Percentiles rank a stretch among this genome's conserved stretches.
Conservation (phyloP, 2,888 invertebrate genomes). For the Coelopa pilipes region DNA sequence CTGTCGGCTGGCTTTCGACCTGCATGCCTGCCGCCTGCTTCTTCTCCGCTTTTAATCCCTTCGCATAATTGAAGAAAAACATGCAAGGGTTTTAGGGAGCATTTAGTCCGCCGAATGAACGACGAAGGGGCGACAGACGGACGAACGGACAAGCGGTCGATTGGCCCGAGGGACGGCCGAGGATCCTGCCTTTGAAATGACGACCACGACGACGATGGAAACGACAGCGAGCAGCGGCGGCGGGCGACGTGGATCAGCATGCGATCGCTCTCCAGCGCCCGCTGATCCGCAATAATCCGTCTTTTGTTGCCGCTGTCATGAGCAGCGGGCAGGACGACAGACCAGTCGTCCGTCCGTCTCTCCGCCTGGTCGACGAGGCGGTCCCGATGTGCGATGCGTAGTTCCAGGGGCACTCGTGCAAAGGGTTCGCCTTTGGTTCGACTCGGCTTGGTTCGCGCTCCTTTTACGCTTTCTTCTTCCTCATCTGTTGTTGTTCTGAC, state of each 20-base stretch:
- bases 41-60: slow-evolving; percentile 19
- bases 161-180: no score
- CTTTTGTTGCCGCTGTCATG: slow-evolving; percentile 27
- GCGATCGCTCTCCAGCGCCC: neutral
- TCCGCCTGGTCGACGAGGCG: neutral
- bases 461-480: no score
- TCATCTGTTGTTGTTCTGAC: neutral
- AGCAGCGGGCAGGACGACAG: no score
- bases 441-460: no score
- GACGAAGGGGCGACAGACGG: neutral
- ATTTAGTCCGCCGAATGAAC: neutral
- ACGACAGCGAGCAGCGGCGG: slow-evolving; percentile 20
- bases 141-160: neutral
- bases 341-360: no score
- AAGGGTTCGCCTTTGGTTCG: slow-evolving; percentile 9
- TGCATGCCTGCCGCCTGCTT: neutral
- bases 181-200: no score
- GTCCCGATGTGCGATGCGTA: slow-evolving; percentile 12
- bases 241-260: slow-evolving; percentile 8
- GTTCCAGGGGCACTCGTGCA: slow-evolving; percentile 24
- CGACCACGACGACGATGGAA: slow-evolving; percentile 16
- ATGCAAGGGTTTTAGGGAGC: slow-evolving; percentile 26
- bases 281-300: slow-evolving; percentile 32
- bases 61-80: slow-evolving; percentile 33
- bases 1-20: neutral